These are phyloP conservation scores for Anhinga anhinga DNA, from an alignment of 2,113 vertebrate species.

Conservation along the genomic window DNA sequence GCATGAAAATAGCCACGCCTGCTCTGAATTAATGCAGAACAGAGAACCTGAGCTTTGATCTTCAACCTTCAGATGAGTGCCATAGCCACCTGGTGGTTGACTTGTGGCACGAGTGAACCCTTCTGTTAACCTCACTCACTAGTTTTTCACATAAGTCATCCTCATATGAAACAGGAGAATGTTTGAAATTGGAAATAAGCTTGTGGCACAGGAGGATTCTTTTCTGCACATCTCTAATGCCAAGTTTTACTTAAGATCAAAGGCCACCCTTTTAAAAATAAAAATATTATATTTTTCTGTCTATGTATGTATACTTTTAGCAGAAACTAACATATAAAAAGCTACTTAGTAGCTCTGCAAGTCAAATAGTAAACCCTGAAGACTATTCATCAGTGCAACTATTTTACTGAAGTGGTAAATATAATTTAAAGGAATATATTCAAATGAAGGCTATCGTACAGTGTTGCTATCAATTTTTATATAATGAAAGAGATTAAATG, in stretches of 20 bases:
- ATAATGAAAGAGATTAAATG: slow-evolving; percentile 72
- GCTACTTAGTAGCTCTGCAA: background rate
- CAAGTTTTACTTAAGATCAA: background rate
- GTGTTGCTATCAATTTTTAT: slow-evolving; percentile 60
- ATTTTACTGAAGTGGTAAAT: slow-evolving; percentile 37
- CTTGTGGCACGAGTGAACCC: background rate
- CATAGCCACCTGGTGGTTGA: background rate
- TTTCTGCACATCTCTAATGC: background rate
- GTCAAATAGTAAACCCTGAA: background rate
- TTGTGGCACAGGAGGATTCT: background rate
- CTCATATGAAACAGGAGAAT: background rate
- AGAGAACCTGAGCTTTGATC: background rate
- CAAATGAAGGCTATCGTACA: slow-evolving; percentile 41
- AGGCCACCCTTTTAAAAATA: background rate
- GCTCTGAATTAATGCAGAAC: background rate
- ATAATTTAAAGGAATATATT: slow-evolving; percentile 64
- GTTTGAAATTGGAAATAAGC: background rate
- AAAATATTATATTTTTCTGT: background rate
- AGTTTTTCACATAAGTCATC: background rate
- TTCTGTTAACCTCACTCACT: background rate
- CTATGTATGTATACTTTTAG: background rate
- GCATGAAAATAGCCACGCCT: background rate
- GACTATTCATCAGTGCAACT: background rate
- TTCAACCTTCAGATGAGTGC: background rate
- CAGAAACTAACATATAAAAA: slow-evolving; percentile 9